phyloP scores from a whole-genome alignment of 2,888 invertebrate genomes.

The Trichogramma evanescens region DNA sequence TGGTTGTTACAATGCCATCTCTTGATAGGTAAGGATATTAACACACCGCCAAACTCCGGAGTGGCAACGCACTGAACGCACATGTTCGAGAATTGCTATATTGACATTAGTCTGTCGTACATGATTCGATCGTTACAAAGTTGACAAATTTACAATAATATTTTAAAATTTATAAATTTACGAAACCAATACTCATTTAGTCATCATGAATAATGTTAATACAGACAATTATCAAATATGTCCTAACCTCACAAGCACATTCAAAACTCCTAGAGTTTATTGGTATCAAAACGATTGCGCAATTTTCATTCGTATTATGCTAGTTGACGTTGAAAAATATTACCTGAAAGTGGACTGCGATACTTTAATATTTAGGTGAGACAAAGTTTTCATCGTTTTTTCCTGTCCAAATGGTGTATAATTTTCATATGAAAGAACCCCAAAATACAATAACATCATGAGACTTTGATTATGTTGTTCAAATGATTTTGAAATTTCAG shows the following conservation, averaged over 20 bases:
- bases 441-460: not conserved
- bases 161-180: no score
- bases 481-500: slow-evolving; percentile 26
- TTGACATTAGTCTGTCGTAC: no score
- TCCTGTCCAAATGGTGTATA: not conserved
- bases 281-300: slow-evolving; percentile 39
- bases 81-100: no score
- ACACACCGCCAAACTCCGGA: no score
- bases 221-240: not conserved
- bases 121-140: no score
- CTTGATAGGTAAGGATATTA: no score
- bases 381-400: not conserved
- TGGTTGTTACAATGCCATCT: no score
- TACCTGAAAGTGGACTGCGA: slow-evolving; percentile 31
- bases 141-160: no score
- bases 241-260: slow-evolving; percentile 10
- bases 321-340: slow-evolving; percentile 36
- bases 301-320: slow-evolving; percentile 33
- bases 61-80: no score
- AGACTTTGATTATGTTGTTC: not conserved
- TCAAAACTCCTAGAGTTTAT: slow-evolving; percentile 30
- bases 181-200: no score
- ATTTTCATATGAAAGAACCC: not conserved
- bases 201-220: no score
- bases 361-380: slow-evolving; percentile 37